Conservation (phyloP, 2,888 invertebrate genomes). For the Lasioglossum villosulum region DNA sequence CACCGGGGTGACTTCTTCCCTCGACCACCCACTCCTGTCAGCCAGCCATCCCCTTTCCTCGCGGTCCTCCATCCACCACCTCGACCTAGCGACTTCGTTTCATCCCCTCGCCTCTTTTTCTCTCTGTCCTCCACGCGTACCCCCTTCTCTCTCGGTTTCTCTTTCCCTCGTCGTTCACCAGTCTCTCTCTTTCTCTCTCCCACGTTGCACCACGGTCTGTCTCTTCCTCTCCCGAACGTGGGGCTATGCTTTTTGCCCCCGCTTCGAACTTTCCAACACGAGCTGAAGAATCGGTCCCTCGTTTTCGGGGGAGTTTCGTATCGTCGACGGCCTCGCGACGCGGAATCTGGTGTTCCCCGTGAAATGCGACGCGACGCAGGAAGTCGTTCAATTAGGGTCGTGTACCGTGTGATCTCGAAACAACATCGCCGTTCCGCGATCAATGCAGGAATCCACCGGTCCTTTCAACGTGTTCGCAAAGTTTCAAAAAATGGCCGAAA, state of each 20-base stretch:
- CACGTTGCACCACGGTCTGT: background rate
- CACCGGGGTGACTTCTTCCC: slow-evolving; percentile 65
- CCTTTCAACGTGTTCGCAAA: slow-evolving; percentile 30
- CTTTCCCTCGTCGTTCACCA: slow-evolving; percentile 9
- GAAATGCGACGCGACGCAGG: slow-evolving; percentile 57
- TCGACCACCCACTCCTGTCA: slow-evolving; percentile 64
- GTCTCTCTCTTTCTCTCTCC: background rate
- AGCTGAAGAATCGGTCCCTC: slow-evolving; percentile 36
- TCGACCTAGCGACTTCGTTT: slow-evolving; percentile 60
- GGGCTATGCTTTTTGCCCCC: slow-evolving; percentile 53
- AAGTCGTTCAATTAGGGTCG: slow-evolving; percentile 71
- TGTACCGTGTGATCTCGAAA: slow-evolving; percentile 68
- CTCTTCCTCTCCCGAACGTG: background rate
- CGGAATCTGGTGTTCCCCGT: slow-evolving; percentile 67
- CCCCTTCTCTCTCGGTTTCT: slow-evolving; percentile 33
- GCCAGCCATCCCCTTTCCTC: slow-evolving; percentile 49
- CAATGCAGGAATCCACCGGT: slow-evolving; percentile 25
- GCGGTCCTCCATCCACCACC: slow-evolving; percentile 49
- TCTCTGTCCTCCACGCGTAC: slow-evolving; percentile 21
- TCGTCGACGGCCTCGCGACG: slow-evolving; percentile 48
- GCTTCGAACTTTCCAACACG: slow-evolving; percentile 46
- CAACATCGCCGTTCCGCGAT: slow-evolving; percentile 56
- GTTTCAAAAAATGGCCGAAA: background rate
- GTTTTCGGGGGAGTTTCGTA: slow-evolving; percentile 58
- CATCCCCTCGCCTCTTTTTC: slow-evolving; percentile 25